Evolutionary conservation across 1,140 invertebrate genomes (phyloP), one percentile per base, ranked within the genome.

Genomic region (Heliconius melpomene): DNA sequence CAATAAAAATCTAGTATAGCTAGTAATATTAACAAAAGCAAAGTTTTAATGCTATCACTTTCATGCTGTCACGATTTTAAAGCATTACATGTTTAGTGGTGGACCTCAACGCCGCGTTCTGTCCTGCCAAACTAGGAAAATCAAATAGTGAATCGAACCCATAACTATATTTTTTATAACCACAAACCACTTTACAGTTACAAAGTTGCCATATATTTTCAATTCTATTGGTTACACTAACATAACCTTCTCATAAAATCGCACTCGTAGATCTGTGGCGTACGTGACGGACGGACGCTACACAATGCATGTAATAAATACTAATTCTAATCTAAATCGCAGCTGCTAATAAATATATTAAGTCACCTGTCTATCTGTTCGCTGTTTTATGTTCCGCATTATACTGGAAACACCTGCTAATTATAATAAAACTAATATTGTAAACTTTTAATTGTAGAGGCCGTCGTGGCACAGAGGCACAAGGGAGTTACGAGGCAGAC

Each of bases 331-430:
- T 66, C 29, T 23, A 7, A n/a, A 73, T 73, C 66, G 26, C 77
- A 78, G 72, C 72, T 78, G 77, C 72, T 66, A 77, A 66, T 75
- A 66, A 26, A 66, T 18, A 29, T 66, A 77, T 71, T 79, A 79
- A 77, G 77, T 82, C 77, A 82, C 77, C 71, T 82, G 80, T 78
- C 79, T 72, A 76, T 79, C 38, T 71, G 80, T 78, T 57, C 71
- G 70, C 46, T 29, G 60, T 57, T 66, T 66, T 66, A 66, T 66
- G 29, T 66, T 29, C 60, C 60, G 60, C 60, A 26, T 3, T 29
- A 2, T 26, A 13, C 60, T 66, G 23, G 60, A 13, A 66, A 29
- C 60, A 66, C 60, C 60, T 66, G 60, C 23, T 66, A 29, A 66
- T 66, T 66, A 66, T 66, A 66, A 66, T 66, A 66, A 66, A 66